Base-by-base conservation (phyloP, 2,113 vertebrate genomes). In the Micronycteris hirsuta region DNA sequence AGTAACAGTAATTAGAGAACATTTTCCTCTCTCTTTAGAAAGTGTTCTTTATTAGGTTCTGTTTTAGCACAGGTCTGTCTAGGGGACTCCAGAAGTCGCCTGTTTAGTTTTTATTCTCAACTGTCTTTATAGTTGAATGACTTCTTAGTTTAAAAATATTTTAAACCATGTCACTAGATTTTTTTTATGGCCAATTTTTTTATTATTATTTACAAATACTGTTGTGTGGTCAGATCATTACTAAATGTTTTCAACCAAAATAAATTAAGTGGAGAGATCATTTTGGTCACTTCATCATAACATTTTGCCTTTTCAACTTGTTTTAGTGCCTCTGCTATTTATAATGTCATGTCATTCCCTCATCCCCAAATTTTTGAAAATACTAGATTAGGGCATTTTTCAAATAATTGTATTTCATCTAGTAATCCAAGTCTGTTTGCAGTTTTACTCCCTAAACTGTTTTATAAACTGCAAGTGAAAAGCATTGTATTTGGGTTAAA, bases 171-270 rank as follows among this genome's bases (percentile, higher is more conserved):
- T 67, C 9, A 19, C 68, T 63, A 65, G 43, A 36, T 94, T 92
- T 58, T 58, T 95, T 84, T 92, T 91, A 67, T 88, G 91, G 43
- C 36, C 54, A 84, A 49, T 22, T 88, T 88, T 93, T 91, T 83
- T 52, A 91, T 85, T 38, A 58, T 93, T 93, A 89, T 86, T 96
- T 95, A 74, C 61, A 86, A 84, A 89, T 93, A 78, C 12, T 89
- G 33, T 67, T 83, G 19, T 92, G n/a, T 71, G 45, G 22, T 86
- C 77, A 71, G 63, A 84, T 86, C 78, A 49, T 91, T 74, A 68
- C 54, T 86, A 71, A 94, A 45, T 88, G 83, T 63, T 92, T 94
- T 86, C 93, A 86, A 15, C 17, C 19, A 74, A 86, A 93, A 16
- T 49, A 43, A 84, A 85, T 76, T 91, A 86, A 93, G 70, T 65